Evolutionary conservation across 2,888 invertebrate genomes (phyloP).

Genomic region (Dicyrtoma fusca): DNA sequence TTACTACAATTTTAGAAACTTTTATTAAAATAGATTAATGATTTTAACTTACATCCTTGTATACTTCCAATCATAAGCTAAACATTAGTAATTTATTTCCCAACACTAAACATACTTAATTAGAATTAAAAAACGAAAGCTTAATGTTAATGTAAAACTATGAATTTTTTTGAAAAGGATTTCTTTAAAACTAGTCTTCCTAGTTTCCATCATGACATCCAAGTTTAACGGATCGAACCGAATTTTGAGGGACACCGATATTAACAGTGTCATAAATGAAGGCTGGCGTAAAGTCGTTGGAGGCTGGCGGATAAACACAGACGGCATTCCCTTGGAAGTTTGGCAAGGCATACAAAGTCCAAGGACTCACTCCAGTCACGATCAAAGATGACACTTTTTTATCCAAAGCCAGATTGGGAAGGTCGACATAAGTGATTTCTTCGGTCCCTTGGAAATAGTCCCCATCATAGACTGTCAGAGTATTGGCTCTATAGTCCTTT

Average conservation of each 20-base stretch:
- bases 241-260: slow-evolving; percentile 40
- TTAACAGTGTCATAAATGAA: slow-evolving; percentile 40
- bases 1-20: too few relatives aligned
- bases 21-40: too few relatives aligned
- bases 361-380: slow-evolving; percentile 40
- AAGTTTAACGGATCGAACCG: slow-evolving; percentile 42
- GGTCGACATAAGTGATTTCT: slow-evolving; percentile 38
- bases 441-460: slow-evolving; percentile 51
- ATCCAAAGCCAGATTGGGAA: slow-evolving; percentile 28
- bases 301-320: slow-evolving; percentile 41
- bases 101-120: too few relatives aligned
- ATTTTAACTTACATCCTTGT: too few relatives aligned
- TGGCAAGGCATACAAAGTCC: slow-evolving; percentile 47
- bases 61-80: too few relatives aligned
- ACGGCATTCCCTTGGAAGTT: slow-evolving; percentile 44
- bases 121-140: too few relatives aligned
- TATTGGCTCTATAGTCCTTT: slow-evolving; percentile 37
- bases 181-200: too few relatives aligned
- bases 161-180: too few relatives aligned
- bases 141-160: too few relatives aligned
- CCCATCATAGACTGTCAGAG: slow-evolving; percentile 44
- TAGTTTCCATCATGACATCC: slow-evolving; percentile 49
- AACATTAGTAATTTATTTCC: too few relatives aligned
- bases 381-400: slow-evolving; percentile 12
- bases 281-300: slow-evolving; percentile 35